These are phyloP conservation scores for Drosophila tani DNA, from an alignment of 1,140 invertebrate genomes.

Conservation along the genomic window DNA sequence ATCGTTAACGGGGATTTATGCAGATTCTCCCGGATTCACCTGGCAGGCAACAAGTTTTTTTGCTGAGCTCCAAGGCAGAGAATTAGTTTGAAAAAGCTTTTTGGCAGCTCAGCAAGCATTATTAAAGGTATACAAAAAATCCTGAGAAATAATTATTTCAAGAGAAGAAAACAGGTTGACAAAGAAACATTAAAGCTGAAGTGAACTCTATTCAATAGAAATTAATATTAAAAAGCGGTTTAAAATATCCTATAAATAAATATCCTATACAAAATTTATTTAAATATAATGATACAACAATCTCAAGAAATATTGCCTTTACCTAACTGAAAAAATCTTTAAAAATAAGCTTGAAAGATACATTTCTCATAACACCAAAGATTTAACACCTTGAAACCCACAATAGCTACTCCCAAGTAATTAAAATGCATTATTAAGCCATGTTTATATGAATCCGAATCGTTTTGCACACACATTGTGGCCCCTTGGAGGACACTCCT, in stretches of 20 bases:
- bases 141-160: too few relatives aligned
- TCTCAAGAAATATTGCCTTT: too few relatives aligned
- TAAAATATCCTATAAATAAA: too few relatives aligned
- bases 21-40: constrained; percentile 36
- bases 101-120: constrained; percentile 4
- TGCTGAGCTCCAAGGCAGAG: not conserved
- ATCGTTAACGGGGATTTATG: constrained; percentile 54
- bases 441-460: not conserved
- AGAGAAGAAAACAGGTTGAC: not conserved
- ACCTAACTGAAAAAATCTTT: too few relatives aligned
- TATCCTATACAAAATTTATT: too few relatives aligned
- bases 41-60: constrained; percentile 39
- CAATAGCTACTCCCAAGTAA: not conserved
- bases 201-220: not conserved
- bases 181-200: not conserved
- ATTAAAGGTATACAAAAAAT: not conserved
- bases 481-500: not conserved
- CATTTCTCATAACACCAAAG: not conserved
- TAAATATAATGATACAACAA: too few relatives aligned
- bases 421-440: not conserved
- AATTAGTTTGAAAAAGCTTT: not conserved
- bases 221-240: too few relatives aligned
- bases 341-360: not conserved
- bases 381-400: too few relatives aligned
- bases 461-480: constrained; percentile 12